Conservation (phyloP, 2,888 invertebrate genomes). For the Troides aeacus region DNA sequence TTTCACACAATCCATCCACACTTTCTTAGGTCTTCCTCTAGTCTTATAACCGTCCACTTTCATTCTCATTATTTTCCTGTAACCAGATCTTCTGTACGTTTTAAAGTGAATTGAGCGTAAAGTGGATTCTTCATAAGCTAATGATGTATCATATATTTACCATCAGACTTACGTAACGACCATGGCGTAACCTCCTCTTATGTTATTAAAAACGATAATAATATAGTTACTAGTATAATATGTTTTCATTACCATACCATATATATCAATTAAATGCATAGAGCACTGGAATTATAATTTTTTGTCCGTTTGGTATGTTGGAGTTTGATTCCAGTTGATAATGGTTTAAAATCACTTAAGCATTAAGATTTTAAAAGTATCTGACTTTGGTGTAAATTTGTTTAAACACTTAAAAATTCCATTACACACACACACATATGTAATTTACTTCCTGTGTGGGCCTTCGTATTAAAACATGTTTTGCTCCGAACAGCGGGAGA, state of each 20-base stretch:
- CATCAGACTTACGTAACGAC: not conserved
- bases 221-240: not conserved
- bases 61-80: too few relatives aligned
- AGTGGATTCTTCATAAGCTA: not conserved
- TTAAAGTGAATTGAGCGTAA: not conserved
- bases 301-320: not conserved
- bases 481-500: slow-evolving; percentile 44
- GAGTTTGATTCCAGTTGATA: not conserved
- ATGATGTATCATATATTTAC: not conserved
- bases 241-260: not conserved
- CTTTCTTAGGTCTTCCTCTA: too few relatives aligned
- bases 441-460: slow-evolving; percentile 54
- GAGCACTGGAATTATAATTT: not conserved
- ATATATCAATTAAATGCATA: too few relatives aligned
- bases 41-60: too few relatives aligned
- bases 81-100: not conserved
- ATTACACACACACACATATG: not conserved
- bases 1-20: too few relatives aligned
- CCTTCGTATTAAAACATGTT: slow-evolving; percentile 58
- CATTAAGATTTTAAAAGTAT: not conserved
- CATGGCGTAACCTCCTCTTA: not conserved
- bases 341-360: not conserved
- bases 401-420: not conserved
- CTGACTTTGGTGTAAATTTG: not conserved
- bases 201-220: not conserved